Base-by-base conservation (phyloP, 1,140 invertebrate species). In the Phthorimaea operculella region DNA sequence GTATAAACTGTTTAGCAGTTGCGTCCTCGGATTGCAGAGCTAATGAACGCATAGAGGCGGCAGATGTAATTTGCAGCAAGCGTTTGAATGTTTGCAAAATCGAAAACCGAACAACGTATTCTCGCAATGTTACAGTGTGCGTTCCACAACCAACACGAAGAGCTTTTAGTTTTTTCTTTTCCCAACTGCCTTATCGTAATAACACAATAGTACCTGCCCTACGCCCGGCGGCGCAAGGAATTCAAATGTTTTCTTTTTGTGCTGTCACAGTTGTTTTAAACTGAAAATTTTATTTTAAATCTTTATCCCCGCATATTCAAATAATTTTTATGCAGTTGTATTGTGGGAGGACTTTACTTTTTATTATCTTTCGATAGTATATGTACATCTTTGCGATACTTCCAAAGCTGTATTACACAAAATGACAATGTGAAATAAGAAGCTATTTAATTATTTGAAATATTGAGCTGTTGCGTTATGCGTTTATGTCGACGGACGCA, bases 171-270 rank as follows among this genome's bases (percentile, higher is more conserved):
- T 57, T 57, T 60, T 47, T 18, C 51, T 58, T 55, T 59, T 47
- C 12, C 21, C 21, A 52, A 58, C 55, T 64, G 50, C 39, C 55
- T 64, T 64, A 64, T 60, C 58, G 56, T 52, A 55, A 56, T 57
- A 64, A 61, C 59, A 64, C 63, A 64, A 64, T 64, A 64, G 63
- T 62, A 62, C 53, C 56, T 57, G 54, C 47, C 54, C 50, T 48
- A 59, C 60, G 54, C 54, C 47, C 33, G 17, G 39, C 52, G 53
- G 53, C 45, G 15, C 18, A 49, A 17, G 45, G 45, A 17, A 45
- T 55, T 18, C 18, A 50, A 54, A 60, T 15, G 58, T 42, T 61
- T 54, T 52, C 45, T 51, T 59, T 63, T 55, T 58, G 58, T 55
- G 55, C 57, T 60, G 62, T 64, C 62, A 58, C 57, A 57, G 47